Percentiles rank a stretch among this genome's conserved stretches.
These are phyloP conservation scores for Pollenia griseotomentosa DNA, from an alignment of 2,888 invertebrate genomes.

Conservation along the genomic window DNA sequence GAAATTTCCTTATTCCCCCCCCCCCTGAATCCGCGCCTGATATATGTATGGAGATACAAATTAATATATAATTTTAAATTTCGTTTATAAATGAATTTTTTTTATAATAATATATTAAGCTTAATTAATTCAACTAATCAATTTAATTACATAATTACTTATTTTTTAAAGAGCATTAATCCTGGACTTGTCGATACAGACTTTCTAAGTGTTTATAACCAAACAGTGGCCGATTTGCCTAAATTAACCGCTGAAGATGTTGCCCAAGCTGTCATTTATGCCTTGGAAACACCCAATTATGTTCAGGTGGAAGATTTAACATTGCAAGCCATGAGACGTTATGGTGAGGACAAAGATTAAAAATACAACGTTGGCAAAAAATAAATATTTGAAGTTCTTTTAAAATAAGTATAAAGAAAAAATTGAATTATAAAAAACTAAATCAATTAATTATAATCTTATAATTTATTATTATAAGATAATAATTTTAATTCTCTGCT, in stretches of 20 bases:
- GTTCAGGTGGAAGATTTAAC: slow-evolving; percentile 85
- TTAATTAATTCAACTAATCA: too few relatives aligned
- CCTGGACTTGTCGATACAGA: slow-evolving; percentile 87
- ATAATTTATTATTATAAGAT: too few relatives aligned
- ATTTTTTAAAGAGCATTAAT: slow-evolving; percentile 85
- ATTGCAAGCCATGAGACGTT: slow-evolving; percentile 80
- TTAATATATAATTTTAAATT: too few relatives aligned
- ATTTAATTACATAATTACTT: too few relatives aligned
- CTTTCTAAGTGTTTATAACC: slow-evolving; percentile 83
- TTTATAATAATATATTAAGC: background rate
- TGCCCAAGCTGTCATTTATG: slow-evolving; percentile 87
- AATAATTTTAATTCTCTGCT: too few relatives aligned
- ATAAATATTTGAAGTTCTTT: background rate
- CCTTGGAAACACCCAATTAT: slow-evolving; percentile 87
- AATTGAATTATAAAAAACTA: too few relatives aligned
- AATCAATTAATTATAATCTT: too few relatives aligned
- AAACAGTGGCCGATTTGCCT: slow-evolving; percentile 82
- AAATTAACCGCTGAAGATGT: slow-evolving; percentile 86
- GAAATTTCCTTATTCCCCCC: too few relatives aligned
- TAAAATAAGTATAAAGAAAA: too few relatives aligned
- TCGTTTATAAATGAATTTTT: background rate
- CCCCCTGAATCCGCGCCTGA: too few relatives aligned
- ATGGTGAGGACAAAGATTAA: slow-evolving; percentile 45
- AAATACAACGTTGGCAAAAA: background rate
- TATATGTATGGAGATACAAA: too few relatives aligned